phyloP scores from a whole-genome alignment of 2,888 invertebrate genomes.

The Cerceris rybyensis region DNA sequence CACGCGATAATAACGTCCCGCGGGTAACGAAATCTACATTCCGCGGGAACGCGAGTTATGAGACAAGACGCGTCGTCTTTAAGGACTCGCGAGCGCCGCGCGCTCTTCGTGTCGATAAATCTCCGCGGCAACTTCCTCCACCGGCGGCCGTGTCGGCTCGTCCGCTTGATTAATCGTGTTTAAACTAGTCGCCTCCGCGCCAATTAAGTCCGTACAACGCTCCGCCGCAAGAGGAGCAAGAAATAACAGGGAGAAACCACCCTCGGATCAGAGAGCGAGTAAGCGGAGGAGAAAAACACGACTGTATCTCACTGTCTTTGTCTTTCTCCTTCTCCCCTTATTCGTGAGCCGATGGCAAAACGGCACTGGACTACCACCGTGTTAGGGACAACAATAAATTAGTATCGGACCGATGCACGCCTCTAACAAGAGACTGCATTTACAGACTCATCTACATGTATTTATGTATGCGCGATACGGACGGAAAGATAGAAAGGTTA shows the following conservation, averaged over 20 bases:
- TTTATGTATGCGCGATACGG: not conserved
- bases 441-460: slow-evolving; percentile 4
- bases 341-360: slow-evolving; percentile 39
- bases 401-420: slow-evolving; percentile 61
- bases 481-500: not conserved
- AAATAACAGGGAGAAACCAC: slow-evolving; percentile 39
- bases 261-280: slow-evolving; percentile 23
- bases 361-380: slow-evolving; percentile 32
- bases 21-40: slow-evolving; percentile 52
- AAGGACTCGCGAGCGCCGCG: slow-evolving; percentile 26
- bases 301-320: not conserved
- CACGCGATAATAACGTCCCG: slow-evolving; percentile 53
- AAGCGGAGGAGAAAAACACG: slow-evolving; percentile 38
- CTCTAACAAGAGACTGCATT: slow-evolving; percentile 42
- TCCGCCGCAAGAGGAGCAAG: slow-evolving; percentile 40
- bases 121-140: slow-evolving; percentile 61
- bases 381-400: slow-evolving; percentile 63
- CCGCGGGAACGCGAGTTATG: slow-evolving; percentile 52
- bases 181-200: slow-evolving; percentile 78
- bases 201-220: slow-evolving; percentile 75
- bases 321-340: no score
- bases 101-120: slow-evolving; percentile 68
- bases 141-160: slow-evolving; percentile 60
- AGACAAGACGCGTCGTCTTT: slow-evolving; percentile 46
- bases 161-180: slow-evolving; percentile 79